Evolutionary conservation across 1,140 invertebrate species (phyloP).

Genomic region (Coenobita brevimanus): DNA sequence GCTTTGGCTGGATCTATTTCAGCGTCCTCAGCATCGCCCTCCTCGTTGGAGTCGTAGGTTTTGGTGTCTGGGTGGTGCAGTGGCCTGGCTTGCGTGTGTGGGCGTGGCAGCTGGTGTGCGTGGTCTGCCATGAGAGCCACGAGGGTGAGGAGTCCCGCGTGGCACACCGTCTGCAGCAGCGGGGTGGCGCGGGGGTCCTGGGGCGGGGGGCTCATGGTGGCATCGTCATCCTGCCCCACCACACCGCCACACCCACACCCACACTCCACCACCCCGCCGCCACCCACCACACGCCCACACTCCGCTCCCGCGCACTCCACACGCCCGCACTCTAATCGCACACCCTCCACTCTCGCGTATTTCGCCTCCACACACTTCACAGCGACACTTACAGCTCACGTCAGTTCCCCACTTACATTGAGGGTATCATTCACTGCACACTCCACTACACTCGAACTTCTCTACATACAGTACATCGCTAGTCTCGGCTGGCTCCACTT

Average conservation of each 20-base stretch:
- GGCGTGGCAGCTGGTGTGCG: background rate
- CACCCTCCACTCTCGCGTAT: too few relatives aligned
- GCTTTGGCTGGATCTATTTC: background rate
- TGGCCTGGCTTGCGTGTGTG: background rate
- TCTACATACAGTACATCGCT: too few relatives aligned
- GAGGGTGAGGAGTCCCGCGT: slow-evolving; percentile 16
- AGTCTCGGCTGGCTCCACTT: too few relatives aligned
- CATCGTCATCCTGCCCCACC: background rate
- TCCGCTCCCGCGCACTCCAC: too few relatives aligned
- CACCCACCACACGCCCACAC: too few relatives aligned
- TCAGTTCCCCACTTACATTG: too few relatives aligned
- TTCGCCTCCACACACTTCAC: too few relatives aligned
- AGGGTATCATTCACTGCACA: too few relatives aligned
- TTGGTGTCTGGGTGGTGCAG: background rate
- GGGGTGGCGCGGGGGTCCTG: background rate
- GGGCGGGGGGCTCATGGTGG: slow-evolving; percentile 4
- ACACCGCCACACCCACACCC: background rate
- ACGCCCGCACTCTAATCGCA: too few relatives aligned
- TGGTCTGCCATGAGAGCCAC: slow-evolving; percentile 37
- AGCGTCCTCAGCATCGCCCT: background rate
- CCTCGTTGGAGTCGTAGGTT: background rate
- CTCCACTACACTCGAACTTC: too few relatives aligned
- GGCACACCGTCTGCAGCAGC: slow-evolving; percentile 37
- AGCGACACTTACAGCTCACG: too few relatives aligned
- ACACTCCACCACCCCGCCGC: too few relatives aligned